These are phyloP conservation scores for Muscicapa comitata DNA, from an alignment of 2,797 vertebrate genomes.

Conservation along the genomic window DNA sequence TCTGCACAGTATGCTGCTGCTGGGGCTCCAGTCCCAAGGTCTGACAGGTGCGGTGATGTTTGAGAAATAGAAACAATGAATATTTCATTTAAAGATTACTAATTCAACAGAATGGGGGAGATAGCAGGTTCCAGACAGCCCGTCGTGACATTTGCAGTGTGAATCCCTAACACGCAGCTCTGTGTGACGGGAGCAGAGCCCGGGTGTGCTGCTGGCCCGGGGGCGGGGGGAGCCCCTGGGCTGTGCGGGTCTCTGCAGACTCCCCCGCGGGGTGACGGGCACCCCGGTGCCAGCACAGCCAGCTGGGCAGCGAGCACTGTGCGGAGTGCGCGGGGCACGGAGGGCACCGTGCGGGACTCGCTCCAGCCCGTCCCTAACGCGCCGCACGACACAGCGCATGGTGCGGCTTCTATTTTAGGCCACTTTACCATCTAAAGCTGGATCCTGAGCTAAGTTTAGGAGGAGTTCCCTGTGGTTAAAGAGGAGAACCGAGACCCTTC, in stretches of 20 bases:
- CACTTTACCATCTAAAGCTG: not conserved
- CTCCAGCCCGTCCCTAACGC: not conserved
- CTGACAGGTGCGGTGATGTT: not conserved
- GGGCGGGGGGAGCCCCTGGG: not conserved
- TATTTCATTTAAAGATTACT: slow-evolving; percentile 39
- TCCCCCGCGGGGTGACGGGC: not conserved
- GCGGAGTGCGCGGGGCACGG: accelerated
- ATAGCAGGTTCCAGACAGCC: not conserved
- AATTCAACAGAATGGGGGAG: not conserved
- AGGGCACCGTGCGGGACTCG: accelerated
- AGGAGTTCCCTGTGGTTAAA: not conserved
- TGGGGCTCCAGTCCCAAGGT: not conserved
- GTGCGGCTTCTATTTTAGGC: not conserved
- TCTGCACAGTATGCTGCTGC: not conserved
- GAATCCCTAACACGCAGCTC: not conserved
- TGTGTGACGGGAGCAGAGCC: not conserved
- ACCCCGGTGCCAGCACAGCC: accelerated
- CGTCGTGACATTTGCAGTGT: not conserved
- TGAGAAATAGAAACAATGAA: slow-evolving; percentile 25
- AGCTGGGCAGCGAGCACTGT: accelerated
- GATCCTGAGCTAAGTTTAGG: not conserved
- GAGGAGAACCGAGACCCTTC: not conserved
- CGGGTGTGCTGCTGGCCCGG: not conserved
- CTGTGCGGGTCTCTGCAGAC: not conserved
- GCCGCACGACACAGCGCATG: not conserved